Conservation (phyloP, 2,888 invertebrate species). For the Trachelus stipa region DNA sequence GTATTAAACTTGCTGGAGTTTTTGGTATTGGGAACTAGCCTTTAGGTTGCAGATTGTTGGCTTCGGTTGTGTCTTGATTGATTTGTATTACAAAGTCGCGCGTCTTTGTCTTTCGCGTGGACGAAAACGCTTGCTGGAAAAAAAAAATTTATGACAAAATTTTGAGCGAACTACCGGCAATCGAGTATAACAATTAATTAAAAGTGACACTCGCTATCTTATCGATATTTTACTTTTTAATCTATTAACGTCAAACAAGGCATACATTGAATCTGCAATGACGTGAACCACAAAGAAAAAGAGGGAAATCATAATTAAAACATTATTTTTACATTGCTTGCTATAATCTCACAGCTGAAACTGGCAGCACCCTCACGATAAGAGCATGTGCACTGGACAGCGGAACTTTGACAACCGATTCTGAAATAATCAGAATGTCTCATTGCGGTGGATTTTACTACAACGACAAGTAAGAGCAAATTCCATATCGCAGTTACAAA, state of each 20-base stretch:
- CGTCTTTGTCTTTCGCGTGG: neutral
- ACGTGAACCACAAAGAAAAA: neutral
- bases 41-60: neutral
- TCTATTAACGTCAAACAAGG: neutral
- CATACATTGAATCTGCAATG: neutral
- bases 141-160: too few relatives aligned
- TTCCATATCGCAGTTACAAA: neutral
- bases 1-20: conserved; percentile 93
- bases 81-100: neutral
- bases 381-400: conserved; percentile 95
- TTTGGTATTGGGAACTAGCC: conserved; percentile 74
- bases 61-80: neutral
- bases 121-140: neutral
- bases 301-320: neutral
- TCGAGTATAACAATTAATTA: neutral
- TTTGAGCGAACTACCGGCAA: neutral
- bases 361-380: conserved; percentile 85
- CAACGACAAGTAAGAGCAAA: conserved; percentile 76
- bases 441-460: conserved; percentile 96
- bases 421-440: conserved; percentile 96
- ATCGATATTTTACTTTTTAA: neutral
- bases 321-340: neutral
- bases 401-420: conserved; percentile 94
- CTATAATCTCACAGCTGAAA: conserved; percentile 73
- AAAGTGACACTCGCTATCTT: neutral